Base-by-base conservation (phyloP, 2,888 invertebrate genomes). In the Pterostichus madidus region DNA sequence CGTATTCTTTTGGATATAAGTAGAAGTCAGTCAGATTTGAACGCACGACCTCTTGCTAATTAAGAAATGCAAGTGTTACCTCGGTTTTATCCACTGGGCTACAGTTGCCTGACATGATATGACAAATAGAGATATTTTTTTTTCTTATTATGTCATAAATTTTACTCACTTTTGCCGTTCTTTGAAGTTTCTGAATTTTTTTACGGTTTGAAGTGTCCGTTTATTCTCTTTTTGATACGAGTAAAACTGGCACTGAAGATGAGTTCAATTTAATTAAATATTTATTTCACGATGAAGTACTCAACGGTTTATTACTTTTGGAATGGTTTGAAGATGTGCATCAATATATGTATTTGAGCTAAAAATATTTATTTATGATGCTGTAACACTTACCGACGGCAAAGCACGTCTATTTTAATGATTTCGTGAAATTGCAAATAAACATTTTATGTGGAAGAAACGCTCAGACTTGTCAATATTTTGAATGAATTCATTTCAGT, bases 321-420 rank as follows among this genome's bases (percentile, higher is more conserved):
- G 6, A 71, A 71, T 71, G 44, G 44, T 39, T 46, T 71, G 11
- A 71, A 71, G 68, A 71, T 71, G 68, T 71, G 6, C 35, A 13
- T 59, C 13, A 32, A 64, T 61, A 61, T 35, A 24, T n/a, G n/a
- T 24, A n/a, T 64, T 35, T 13, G 35, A 13, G 64, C 64, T 64
- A 64, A 64, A 64, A 64, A 64, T 64, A 64, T 35, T 64, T 35
- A 35, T 64, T 64, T 64, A 59, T 35, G 64, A 64, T 64, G 17
- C 31, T 59, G 31, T 8, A 35, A 35, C 35, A 64, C 64, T 64
- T 64, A 64, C 35, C 32, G 2, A 64, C 13, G 64, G 13, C 64
- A 64, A 64, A 64, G n/a, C 59, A 59, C 11, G 11, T 35, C 32
- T 10, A 61, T 35, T 32, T 61, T 32, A 61, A 61, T 61, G 59